phyloP scores from a whole-genome alignment of 2,113 vertebrate species.

The Sapajus apella region DNA sequence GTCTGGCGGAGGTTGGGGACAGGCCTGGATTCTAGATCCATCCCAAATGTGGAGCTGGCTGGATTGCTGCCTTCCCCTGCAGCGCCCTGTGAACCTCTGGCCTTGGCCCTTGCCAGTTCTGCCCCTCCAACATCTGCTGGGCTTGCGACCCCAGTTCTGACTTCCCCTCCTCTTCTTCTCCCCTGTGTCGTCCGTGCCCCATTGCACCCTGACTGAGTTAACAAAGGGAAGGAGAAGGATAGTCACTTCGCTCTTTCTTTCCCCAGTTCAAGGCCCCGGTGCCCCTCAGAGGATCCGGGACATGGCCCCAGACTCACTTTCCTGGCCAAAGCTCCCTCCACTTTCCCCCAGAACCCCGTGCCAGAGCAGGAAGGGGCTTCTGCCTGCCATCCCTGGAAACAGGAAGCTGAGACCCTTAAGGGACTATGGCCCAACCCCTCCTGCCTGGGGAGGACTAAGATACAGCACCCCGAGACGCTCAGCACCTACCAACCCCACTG shows the following conservation, averaged over 20 bases:
- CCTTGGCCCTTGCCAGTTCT: not conserved
- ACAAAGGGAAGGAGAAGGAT: not conserved
- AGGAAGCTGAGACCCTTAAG: not conserved
- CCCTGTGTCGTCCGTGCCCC: too few relatives aligned
- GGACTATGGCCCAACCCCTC: too few relatives aligned
- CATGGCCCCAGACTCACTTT: not conserved
- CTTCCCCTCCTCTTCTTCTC: not conserved
- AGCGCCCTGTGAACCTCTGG: not conserved
- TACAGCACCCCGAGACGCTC: fast-evolving
- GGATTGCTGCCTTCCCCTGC: not conserved
- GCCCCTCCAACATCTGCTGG: not conserved
- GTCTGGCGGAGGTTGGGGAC: fast-evolving
- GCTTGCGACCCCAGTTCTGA: not conserved
- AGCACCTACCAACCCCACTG: fast-evolving
- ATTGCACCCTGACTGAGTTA: not conserved
- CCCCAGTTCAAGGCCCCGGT: not conserved
- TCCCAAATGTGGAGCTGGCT: not conserved
- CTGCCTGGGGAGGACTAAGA: not conserved
- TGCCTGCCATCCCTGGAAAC: not conserved
- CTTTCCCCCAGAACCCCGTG: not conserved
- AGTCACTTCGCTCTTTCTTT: not conserved
- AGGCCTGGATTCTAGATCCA: fast-evolving
- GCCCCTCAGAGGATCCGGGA: not conserved
- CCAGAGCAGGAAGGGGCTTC: not conserved
- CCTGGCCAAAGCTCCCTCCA: not conserved